Conservation (phyloP, 2,797 vertebrate species). For the Tympanoctomys barrerae region DNA sequence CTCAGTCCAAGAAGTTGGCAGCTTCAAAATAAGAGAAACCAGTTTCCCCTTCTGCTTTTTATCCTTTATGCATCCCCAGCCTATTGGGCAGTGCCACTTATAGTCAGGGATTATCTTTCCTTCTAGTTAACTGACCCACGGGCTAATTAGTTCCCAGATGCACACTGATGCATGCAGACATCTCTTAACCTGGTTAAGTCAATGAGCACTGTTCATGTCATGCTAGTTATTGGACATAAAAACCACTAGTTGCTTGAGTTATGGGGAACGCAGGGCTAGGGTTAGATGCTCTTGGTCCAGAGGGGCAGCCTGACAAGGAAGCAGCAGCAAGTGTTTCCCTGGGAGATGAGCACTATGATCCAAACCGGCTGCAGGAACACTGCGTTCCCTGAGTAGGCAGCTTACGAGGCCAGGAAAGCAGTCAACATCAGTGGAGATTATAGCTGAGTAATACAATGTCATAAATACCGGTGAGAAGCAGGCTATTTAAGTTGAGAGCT, state of each 20-base stretch:
- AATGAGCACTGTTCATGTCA: background rate
- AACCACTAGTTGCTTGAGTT: background rate
- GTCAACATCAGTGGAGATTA: fast-evolving
- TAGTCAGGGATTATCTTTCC: background rate
- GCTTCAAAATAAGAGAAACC: background rate
- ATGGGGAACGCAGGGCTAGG: background rate
- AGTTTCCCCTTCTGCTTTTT: background rate
- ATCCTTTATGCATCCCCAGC: background rate
- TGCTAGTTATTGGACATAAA: background rate
- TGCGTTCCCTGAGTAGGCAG: background rate
- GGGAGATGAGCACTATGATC: too few species aligned
- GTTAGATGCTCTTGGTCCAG: background rate
- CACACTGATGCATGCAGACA: background rate
- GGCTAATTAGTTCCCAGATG: background rate
- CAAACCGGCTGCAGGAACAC: too few species aligned
- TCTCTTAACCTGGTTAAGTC: background rate
- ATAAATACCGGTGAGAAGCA: background rate
- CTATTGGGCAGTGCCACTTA: background rate
- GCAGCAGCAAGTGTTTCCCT: fast-evolving
- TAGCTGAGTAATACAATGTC: background rate
- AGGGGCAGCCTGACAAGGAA: background rate
- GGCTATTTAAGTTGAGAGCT: background rate
- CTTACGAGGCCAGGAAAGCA: background rate
- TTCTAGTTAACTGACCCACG: background rate
- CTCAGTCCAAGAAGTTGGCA: background rate